A percentile compares a stretch with the other conserved stretches of the same genome.
Evolutionary conservation across 2,113 vertebrate species (phyloP).

Genomic region (Oceanodroma tethys): DNA sequence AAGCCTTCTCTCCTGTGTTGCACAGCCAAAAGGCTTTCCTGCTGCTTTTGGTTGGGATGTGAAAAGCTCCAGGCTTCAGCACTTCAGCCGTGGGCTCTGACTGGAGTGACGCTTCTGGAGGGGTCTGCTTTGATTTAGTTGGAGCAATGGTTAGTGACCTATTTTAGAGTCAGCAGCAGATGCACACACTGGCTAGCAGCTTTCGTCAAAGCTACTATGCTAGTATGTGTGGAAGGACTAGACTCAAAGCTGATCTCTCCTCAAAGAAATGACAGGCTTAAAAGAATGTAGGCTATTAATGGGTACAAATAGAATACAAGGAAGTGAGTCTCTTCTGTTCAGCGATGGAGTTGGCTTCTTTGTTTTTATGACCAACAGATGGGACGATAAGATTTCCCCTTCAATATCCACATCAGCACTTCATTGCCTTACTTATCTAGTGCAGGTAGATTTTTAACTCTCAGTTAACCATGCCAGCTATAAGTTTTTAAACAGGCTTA

Average conservation of each 20-base stretch:
- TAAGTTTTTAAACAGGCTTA: neutral
- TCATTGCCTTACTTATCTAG: neutral
- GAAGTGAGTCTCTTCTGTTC: neutral
- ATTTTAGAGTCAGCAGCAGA: neutral
- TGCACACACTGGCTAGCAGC: neutral
- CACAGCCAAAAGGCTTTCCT: neutral
- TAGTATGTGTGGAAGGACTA: neutral
- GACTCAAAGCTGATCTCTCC: neutral
- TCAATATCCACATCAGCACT: neutral
- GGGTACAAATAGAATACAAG: neutral
- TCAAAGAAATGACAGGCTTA: neutral
- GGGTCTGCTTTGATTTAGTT: neutral
- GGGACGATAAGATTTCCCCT: neutral
- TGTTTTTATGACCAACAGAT: neutral
- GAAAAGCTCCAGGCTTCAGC: neutral
- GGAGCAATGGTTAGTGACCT: neutral
- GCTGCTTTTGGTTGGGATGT: neutral
- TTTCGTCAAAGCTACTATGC: neutral
- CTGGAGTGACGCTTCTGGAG: neutral
- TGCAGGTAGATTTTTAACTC: neutral
- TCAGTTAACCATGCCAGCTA: neutral
- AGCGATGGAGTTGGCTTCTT: neutral
- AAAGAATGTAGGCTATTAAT: slow-evolving; percentile 4
- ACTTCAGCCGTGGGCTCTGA: neutral
- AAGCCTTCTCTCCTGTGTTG: neutral